Conservation (phyloP, 2,113 vertebrate genomes). For the Chionis minor region DNA sequence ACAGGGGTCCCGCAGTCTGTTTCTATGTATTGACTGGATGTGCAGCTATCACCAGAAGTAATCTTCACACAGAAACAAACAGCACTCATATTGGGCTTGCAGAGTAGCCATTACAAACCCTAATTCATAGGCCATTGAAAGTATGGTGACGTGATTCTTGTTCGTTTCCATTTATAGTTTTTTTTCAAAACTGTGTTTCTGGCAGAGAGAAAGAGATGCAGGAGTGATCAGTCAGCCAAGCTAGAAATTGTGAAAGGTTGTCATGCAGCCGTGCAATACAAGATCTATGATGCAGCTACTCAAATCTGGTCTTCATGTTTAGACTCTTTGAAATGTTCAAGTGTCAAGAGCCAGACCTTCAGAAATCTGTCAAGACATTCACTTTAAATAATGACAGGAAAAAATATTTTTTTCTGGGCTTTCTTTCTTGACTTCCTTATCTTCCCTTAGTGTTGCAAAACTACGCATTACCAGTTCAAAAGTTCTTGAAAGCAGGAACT, state of each 20-base stretch:
- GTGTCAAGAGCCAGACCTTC: neutral
- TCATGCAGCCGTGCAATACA: neutral
- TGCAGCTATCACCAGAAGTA: neutral
- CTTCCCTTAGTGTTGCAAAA: neutral
- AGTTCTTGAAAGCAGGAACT: neutral
- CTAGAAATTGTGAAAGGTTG: neutral
- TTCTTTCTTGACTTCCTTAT: neutral
- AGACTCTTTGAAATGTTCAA: neutral
- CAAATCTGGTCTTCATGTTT: neutral
- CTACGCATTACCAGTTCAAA: neutral
- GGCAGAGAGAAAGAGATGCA: neutral
- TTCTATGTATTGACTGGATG: neutral
- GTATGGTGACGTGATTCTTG: neutral
- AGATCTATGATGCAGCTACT: neutral
- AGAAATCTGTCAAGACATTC: neutral
- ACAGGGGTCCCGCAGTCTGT: neutral
- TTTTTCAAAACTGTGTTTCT: neutral
- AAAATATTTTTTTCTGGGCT: neutral
- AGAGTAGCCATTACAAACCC: neutral
- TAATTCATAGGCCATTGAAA: neutral
- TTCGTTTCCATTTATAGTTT: neutral
- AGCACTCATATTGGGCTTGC: neutral
- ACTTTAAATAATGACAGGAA: neutral
- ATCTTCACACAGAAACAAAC: neutral
- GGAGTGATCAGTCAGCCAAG: neutral